phyloP scores from a whole-genome alignment of 1,140 invertebrate species.

The Ceratosolen solmsi region DNA sequence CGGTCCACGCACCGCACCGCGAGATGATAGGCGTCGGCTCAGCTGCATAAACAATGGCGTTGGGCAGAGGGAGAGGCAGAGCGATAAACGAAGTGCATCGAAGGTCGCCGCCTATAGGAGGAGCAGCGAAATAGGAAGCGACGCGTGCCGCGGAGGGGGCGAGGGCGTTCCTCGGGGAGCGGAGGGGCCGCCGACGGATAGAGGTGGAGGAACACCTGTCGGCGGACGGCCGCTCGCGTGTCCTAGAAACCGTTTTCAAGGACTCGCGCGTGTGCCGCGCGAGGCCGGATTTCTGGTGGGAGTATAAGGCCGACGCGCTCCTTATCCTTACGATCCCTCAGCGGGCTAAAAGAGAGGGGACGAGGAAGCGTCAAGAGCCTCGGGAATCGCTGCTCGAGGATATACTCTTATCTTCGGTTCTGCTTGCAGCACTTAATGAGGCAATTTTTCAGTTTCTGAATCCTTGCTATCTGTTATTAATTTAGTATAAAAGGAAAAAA shows the following conservation, averaged over 20 bases:
- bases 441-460: neutral
- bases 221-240: conserved; percentile 34
- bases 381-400: neutral
- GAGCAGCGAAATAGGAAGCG: neutral
- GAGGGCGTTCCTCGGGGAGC: conserved; percentile 12
- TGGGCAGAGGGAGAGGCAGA: too few relatives aligned
- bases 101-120: neutral
- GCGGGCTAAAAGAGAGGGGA: too few relatives aligned
- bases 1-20: neutral
- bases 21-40: neutral
- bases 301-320: neutral
- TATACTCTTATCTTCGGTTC: neutral
- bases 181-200: neutral
- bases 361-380: neutral
- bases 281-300: neutral
- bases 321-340: neutral
- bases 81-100: conserved; percentile 1
- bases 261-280: conserved; percentile 41
- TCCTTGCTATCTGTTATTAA: too few relatives aligned
- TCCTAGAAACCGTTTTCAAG: conserved; percentile 49
- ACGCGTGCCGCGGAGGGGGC: conserved; percentile 16
- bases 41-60: conserved; percentile 42
- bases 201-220: conserved; percentile 34
- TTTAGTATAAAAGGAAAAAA: too few relatives aligned
- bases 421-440: neutral